Evolutionary conservation across 2,113 vertebrate species (phyloP), one percentile per base, ranked within the genome.

Genomic region (Petrocephalus microphthalmus): DNA sequence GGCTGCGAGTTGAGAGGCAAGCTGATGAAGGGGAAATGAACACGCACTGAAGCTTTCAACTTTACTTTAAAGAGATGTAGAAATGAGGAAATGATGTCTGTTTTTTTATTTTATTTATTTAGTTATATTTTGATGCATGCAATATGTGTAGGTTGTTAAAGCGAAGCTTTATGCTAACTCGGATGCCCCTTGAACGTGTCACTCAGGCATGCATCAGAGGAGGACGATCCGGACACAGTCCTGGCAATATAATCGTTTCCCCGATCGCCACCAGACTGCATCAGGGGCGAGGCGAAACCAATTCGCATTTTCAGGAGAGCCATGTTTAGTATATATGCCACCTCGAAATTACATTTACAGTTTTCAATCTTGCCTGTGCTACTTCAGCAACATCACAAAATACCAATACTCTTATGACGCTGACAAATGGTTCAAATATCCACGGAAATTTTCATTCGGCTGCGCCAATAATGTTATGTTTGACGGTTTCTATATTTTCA

Each of bases 381-480:
- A 85, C 29, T 85, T 54, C 84, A 85, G 81, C 42, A 45, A 83
- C 81, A 83, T 83, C 81, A 83, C 22, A 49, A 22, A 83, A 83
- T 49, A 83, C 37, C 42, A 45, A 83, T 83, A 47, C 81, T 83
- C 20, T 20, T 45, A 13, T 83, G 37, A 83, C 81, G 45, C 45
- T 83, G 81, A 83, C 81, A 83, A 83, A 83, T 83, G 81, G 81
- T 47, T 83, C 81, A 47, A 13, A 78, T 78, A 78, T 42, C 33
- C 33, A 37, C 29, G 33, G 29, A 78, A 37, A 37, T 78, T 78
- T 78, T 78, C 17, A 19, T 78, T 33, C 71, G 71, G 15, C 37
- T 42, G 71, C 17, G 5, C 29, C 71, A 78, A 78, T 13, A 78
- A 42, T 78, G 71, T 78, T 42, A 78, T 19, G 17, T 42, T 42